Evolutionary conservation across 2,113 vertebrate species (phyloP).

Genomic region (Hippocampus barbouri): DNA sequence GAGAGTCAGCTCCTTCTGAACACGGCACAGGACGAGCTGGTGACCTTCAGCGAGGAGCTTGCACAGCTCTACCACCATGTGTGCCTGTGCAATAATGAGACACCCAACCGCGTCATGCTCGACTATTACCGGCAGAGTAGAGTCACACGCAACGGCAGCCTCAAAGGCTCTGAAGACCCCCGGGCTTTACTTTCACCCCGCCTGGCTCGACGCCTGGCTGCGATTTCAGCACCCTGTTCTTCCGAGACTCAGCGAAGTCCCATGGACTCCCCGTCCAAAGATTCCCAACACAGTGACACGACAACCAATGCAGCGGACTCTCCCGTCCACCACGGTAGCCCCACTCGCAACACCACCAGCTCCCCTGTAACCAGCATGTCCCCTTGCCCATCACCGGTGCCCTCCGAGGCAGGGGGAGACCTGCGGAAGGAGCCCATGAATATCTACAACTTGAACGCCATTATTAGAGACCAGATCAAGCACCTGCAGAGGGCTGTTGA

Average conservation of each 20-base stretch:
- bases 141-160: conserved; percentile 84
- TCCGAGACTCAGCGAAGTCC: conserved; percentile 72
- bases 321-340: conserved; percentile 67
- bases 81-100: conserved; percentile 97
- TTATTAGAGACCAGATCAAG: conserved; percentile 97
- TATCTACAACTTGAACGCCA: conserved; percentile 97
- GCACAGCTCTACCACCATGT: conserved; percentile 98
- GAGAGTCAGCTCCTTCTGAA: conserved; percentile 91
- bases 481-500: conserved; percentile 96
- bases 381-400: conserved; percentile 79
- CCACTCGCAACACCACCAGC: conserved; percentile 74
- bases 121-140: conserved; percentile 96
- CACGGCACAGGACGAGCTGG: conserved; percentile 91
- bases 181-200: conserved; percentile 88
- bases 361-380: conserved; percentile 79
- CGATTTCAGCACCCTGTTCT: conserved; percentile 68
- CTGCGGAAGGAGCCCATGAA: conserved; percentile 97
- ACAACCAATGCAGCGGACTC: conserved; percentile 44
- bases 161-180: conserved; percentile 89
- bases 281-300: conserved; percentile 28
- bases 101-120: conserved; percentile 95
- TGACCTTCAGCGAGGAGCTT: conserved; percentile 94
- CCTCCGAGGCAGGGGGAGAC: conserved; percentile 81
- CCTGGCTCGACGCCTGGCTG: conserved; percentile 81
- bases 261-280: conserved; percentile 78